Evolutionary conservation across 2,113 vertebrate genomes (phyloP), one percentile per base, ranked within the genome.

Genomic region (Polyodon spathula): DNA sequence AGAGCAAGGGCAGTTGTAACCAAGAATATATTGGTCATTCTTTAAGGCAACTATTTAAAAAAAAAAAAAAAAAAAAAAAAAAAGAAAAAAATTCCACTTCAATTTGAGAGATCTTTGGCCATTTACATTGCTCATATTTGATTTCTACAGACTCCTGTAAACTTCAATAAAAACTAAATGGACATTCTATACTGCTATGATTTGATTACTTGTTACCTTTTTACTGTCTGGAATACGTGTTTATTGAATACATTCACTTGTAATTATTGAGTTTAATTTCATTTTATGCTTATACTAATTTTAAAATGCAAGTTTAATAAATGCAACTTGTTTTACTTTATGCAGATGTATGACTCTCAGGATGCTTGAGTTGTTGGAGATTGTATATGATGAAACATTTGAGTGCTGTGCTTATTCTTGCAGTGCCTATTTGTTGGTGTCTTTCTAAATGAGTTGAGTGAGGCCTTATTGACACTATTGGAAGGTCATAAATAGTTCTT

Each of bases 11-110:
- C 84, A 38, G 87, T 86, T 90, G 86, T 92, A 91, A 92, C 86
- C 88, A 85, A 91, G 90, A 88, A 92, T 90, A 91, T 91, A 90
- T 89, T 88, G 90, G 86, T 92, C 84, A 86, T 89, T 89, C 90
- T 93, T 92, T 86, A 89, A 89, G 81, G 82, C 85, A 62, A 81
- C 85, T 92, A 90, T 93, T 93, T 90, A 92, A 94, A 69, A 77
- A 14, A 59, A 65, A 16, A 61, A 54, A 51, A 48, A 58, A 40
- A 58, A 63, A 9, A 55, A 50, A 41, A 56, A 3, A 38, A 59
- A 64, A 62, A 66, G 40, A 86, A 81, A 66, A 84, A 83, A 81
- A 84, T 83, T 78, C 81, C 79, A 86, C 88, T 84, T 85, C 84
- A 87, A 85, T 88, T 88, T 81, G 84, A 92, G 86, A 87, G 84